Evolutionary conservation across 2,888 invertebrate genomes (phyloP).

Genomic region (Epistrophella euchroma): DNA sequence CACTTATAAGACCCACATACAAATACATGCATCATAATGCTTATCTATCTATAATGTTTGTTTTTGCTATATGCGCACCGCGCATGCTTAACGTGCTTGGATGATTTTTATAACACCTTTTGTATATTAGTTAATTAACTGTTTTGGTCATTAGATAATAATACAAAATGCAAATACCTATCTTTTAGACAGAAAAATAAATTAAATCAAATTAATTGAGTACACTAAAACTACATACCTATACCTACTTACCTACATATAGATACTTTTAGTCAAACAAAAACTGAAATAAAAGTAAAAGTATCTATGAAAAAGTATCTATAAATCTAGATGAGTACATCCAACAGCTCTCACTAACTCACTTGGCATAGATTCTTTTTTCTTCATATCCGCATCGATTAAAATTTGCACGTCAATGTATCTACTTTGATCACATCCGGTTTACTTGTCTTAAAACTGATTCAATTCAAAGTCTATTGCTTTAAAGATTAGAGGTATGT

Average conservation of each 20-base stretch:
- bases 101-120: constrained; percentile 65
- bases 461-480: constrained; percentile 6
- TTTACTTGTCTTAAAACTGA: constrained; percentile 17
- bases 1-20: background rate
- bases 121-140: constrained; percentile 64
- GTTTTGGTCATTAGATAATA: constrained; percentile 70
- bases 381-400: constrained; percentile 8
- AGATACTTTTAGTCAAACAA: background rate
- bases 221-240: background rate
- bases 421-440: constrained; percentile 59
- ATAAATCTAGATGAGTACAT: background rate
- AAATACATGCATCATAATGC: background rate
- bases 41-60: background rate
- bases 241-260: background rate
- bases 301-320: constrained; percentile 32
- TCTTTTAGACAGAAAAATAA: constrained; percentile 37
- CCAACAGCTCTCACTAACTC: constrained; percentile 33
- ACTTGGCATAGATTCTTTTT: constrained; percentile 29
- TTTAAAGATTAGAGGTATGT: background rate
- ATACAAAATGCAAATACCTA: constrained; percentile 47
- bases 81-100: constrained; percentile 47
- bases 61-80: constrained; percentile 2
- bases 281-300: constrained; percentile 59
- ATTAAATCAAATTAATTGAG: constrained; percentile 38
- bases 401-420: constrained; percentile 60